Evolutionary conservation across 35 echinoderm and acorn worm species (phyloP).

Genomic region (Eucidaris tribuloides): DNA sequence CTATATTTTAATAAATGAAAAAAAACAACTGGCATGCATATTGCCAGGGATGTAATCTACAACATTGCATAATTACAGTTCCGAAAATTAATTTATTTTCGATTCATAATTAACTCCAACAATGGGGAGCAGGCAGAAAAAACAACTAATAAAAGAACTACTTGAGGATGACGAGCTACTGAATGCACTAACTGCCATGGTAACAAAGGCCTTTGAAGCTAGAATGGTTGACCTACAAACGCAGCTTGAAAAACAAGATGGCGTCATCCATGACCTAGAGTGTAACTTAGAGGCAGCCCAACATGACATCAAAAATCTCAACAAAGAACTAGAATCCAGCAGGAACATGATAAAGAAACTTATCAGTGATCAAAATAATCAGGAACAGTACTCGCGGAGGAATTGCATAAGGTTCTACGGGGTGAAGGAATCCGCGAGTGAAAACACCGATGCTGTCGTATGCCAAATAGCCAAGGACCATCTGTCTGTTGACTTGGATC

Average conservation of each 20-base stretch:
- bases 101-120: too few relatives aligned
- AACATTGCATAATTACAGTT: too few relatives aligned
- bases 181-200: neutral
- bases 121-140: neutral
- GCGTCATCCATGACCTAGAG: neutral
- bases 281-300: neutral
- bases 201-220: neutral
- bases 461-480: slow-evolving; percentile 2
- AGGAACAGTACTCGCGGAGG: too few relatives aligned
- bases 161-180: neutral
- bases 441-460: neutral
- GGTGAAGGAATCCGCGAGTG: too few relatives aligned
- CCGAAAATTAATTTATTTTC: too few relatives aligned
- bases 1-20: too few relatives aligned
- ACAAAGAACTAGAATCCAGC: too few relatives aligned
- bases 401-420: too few relatives aligned
- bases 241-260: neutral
- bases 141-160: neutral
- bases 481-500: neutral
- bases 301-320: neutral
- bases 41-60: too few relatives aligned
- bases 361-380: too few relatives aligned
- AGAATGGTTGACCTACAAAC: neutral
- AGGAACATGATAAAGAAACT: too few relatives aligned
- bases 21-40: too few relatives aligned